Base-by-base conservation (phyloP, 2,797 vertebrate genomes). In the Sebastes minor region DNA sequence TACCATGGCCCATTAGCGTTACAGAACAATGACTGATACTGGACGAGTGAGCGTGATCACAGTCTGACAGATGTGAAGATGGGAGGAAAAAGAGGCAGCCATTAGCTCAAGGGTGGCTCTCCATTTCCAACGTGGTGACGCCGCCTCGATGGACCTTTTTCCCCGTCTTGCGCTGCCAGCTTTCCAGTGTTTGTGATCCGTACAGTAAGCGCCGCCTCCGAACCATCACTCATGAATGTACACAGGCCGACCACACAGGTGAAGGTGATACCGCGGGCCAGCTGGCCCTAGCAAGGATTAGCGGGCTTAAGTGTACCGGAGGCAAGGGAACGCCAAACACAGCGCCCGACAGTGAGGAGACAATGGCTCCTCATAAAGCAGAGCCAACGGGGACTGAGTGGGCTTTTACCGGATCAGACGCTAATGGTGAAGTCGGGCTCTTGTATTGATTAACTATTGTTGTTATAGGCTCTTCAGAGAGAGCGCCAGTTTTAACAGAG, bases 251-350 rank as follows among this genome's bases (percentile, higher is more conserved):
- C 88, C 89, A 84, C 93, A 92, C 89, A 95, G 92, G 89, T 90
- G 88, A 92, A 93, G 89, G 91, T 77, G 88, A 92, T 88, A 86
- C 91, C 67, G 79, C 66, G 53, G 85, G 76, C 89, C 94, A 94
- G 92, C 91, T 92, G 93, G 91, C 87, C 89, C 88, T 78, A 14
- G 86, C 53, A 2, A 86, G 95, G 95, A 96, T 96, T 96, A 96
- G 80, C 69, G 9, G 93, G 96, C 94, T 96, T 95, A 96, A 93
- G 93, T 96, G 95, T 95, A 95, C 95, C 94, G 89, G 92, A 95
- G 94, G 89, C 88, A 78, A 90, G 90, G 75, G 91, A 86, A 95
- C 86, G 89, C 89, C 90, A 94, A 95, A 95, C 93, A 92, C 91
- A 55, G 86, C 46, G 30, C 79, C 94, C 94, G 92, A 91, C 92